A percentile compares a stretch with the other conserved stretches of the same genome.
Evolutionary conservation across 2,113 vertebrate genomes (phyloP).

Genomic region (Irena cyanogastra): DNA sequence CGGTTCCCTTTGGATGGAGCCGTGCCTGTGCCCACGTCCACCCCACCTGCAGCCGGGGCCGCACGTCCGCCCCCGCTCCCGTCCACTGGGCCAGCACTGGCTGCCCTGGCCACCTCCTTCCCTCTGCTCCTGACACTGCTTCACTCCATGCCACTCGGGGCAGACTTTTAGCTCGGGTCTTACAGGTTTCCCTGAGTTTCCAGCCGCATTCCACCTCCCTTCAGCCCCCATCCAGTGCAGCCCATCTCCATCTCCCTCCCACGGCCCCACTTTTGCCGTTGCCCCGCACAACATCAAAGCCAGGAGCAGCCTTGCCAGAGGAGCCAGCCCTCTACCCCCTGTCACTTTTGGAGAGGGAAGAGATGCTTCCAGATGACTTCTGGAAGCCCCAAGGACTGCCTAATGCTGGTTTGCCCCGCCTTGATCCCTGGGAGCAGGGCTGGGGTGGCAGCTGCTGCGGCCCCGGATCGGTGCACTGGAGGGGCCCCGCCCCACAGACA

Average conservation of each 20-base stretch:
- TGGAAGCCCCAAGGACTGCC: not conserved
- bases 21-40: not conserved
- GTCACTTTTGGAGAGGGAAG: not conserved
- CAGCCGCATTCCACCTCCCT: accelerated
- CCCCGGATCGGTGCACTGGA: accelerated
- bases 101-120: not conserved
- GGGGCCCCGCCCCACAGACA: accelerated
- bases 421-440: not conserved
- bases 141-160: accelerated
- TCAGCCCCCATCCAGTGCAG: not conserved
- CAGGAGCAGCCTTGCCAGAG: not conserved
- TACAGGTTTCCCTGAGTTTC: not conserved
- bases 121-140: not conserved
- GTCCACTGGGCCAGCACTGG: accelerated
- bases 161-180: not conserved
- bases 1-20: not conserved
- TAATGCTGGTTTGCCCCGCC: accelerated
- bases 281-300: not conserved
- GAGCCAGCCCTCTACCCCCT: not conserved
- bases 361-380: accelerated
- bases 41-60: not conserved
- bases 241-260: not conserved
- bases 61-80: accelerated
- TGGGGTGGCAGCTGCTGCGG: accelerated
- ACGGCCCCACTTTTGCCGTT: accelerated